Conservation (phyloP, 2,888 invertebrate genomes). For the Periphyllus acericola region DNA sequence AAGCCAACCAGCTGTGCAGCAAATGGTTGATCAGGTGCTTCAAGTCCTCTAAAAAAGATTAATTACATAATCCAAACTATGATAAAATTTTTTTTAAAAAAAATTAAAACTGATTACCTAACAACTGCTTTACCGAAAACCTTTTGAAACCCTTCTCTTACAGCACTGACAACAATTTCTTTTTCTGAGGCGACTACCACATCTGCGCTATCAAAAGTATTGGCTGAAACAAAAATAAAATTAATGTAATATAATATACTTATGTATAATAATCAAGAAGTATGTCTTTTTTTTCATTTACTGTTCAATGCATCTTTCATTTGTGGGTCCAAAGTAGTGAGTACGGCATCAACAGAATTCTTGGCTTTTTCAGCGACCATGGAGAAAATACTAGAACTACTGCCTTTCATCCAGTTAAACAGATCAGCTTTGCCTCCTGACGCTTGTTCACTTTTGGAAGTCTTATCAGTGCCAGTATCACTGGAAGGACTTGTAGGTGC, state of each 20-base stretch:
- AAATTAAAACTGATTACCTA: slow-evolving; percentile 69
- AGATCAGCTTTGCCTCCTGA: slow-evolving; percentile 20
- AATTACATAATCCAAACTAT: slow-evolving; percentile 13
- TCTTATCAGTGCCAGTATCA: slow-evolving; percentile 1
- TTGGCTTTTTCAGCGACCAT: slow-evolving; percentile 79
- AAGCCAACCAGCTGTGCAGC: slow-evolving; percentile 84
- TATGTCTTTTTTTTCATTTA: slow-evolving; percentile 24
- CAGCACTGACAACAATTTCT: slow-evolving; percentile 79
- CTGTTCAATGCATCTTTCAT: slow-evolving; percentile 75
- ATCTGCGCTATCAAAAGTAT: slow-evolving; percentile 78
- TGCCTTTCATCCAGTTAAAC: slow-evolving; percentile 58
- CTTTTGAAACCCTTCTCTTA: slow-evolving; percentile 82
- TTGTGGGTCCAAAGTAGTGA: slow-evolving; percentile 88
- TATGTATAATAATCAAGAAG: neutral
- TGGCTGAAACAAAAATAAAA: slow-evolving; percentile 71
- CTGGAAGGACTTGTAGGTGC: neutral
- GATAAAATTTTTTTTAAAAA: neutral
- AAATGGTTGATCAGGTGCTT: slow-evolving; percentile 73
- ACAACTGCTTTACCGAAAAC: slow-evolving; percentile 85
- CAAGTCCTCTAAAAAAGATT: slow-evolving; percentile 72
- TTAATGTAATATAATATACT: neutral
- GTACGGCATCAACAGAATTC: slow-evolving; percentile 84
- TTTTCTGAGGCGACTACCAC: slow-evolving; percentile 81
- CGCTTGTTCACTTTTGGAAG: slow-evolving; percentile 26
- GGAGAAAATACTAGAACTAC: slow-evolving; percentile 56